phyloP scores from a whole-genome alignment of 2,113 vertebrate species.

The Nerophis lumbriciformis region DNA sequence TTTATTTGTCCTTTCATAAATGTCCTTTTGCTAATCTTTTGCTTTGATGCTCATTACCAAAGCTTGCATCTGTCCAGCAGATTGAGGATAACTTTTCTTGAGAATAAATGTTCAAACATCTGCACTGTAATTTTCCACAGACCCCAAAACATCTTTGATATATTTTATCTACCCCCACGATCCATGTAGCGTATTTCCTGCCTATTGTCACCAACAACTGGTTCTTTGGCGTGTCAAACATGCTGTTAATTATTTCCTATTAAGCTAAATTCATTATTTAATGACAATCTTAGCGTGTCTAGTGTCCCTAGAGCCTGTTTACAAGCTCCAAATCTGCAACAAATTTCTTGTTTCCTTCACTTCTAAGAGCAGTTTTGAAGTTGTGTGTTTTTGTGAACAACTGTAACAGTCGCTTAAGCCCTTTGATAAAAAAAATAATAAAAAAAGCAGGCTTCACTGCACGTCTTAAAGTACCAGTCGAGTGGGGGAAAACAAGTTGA shows the following conservation, averaged over 20 bases:
- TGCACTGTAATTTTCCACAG: conserved; percentile 5
- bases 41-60: neutral
- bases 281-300: too few relatives aligned
- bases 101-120: conserved; percentile 6
- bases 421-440: too few relatives aligned
- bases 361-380: too few relatives aligned
- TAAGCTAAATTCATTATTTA: too few relatives aligned
- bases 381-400: too few relatives aligned
- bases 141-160: neutral
- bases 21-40: neutral
- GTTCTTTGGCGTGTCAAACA: conserved; percentile 32
- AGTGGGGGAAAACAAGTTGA: too few relatives aligned
- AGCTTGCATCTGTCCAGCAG: neutral
- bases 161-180: neutral
- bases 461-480: too few relatives aligned
- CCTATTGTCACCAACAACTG: conserved; percentile 13
- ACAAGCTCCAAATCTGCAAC: too few relatives aligned
- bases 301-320: too few relatives aligned
- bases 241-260: neutral
- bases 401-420: too few relatives aligned
- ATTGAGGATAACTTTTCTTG: neutral
- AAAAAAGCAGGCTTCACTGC: too few relatives aligned
- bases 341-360: too few relatives aligned
- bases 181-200: neutral
- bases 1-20: neutral